Base-by-base conservation (phyloP, 2,888 invertebrate genomes). In the Apamea anceps region DNA sequence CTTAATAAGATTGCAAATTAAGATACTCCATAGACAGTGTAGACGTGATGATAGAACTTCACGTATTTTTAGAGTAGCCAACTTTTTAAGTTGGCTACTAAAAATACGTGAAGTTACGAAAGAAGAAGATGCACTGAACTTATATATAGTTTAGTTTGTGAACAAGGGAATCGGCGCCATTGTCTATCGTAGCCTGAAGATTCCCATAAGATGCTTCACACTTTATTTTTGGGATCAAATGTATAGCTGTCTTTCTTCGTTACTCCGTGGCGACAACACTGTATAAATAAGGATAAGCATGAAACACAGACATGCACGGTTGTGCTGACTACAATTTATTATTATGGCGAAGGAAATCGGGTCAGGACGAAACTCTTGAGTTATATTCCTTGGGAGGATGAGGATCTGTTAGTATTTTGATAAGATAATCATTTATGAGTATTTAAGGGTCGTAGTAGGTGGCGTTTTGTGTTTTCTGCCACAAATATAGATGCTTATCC, bases 271-370 rank as follows among this genome's bases (percentile, higher is more conserved):
- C 42, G 60, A 51, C 75, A 72, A 77, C 80, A 79, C 75, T 81
- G 82, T 65, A 81, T 87, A 88, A 88, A 89, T 72, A 77, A 75
- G 86, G 86, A 86, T 89, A 84, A 89, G 37, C 79, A 63, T 85
- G 77, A 89, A 82, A 88, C 80, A 88, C 75, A 82, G 70, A 85
- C 87, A 87, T 77, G 79, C 80, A 80, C 45, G 63, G 77, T 18
- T 70, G 21, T 77, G 60, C 73, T 81, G 74, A 81, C 85, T 60
- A 84, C 70, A 80, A 88, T 87, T 87, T 87, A 87, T 88, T 88
- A 75, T 87, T 72, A 87, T 82, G 54, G 81, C 77, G 32, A 62
- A 74, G 25, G 42, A 51, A 87, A 87, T 81, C 71, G 77, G 82
- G 80, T 51, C 63, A 63, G 68, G 72, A 72, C 62, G 68, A 37